Evolutionary conservation across 2,113 vertebrate species (phyloP).

Genomic region (Bostrychus sinensis): DNA sequence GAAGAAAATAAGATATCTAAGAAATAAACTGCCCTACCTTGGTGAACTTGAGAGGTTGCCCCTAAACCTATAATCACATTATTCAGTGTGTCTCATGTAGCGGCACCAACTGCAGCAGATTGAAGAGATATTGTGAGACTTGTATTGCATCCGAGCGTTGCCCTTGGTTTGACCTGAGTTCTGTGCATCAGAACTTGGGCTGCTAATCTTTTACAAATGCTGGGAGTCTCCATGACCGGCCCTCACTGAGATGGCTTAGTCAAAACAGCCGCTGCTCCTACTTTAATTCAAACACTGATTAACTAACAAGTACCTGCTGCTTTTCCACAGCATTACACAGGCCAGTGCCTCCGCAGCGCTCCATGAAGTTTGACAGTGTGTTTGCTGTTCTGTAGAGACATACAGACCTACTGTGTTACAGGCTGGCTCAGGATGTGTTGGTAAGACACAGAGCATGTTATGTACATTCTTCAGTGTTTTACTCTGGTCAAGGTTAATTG

Average conservation of each 20-base stretch:
- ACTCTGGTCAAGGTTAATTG: not conserved
- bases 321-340: slow-evolving; percentile 59
- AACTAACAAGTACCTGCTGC: slow-evolving; percentile 80
- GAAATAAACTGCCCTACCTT: slow-evolving; percentile 30
- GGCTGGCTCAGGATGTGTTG: slow-evolving; percentile 30
- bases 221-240: slow-evolving; percentile 73
- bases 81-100: slow-evolving; percentile 56
- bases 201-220: slow-evolving; percentile 83
- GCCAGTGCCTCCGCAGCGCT: slow-evolving; percentile 18
- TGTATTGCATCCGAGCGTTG: slow-evolving; percentile 52
- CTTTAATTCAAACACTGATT: slow-evolving; percentile 72
- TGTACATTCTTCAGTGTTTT: slow-evolving; percentile 1
- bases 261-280: slow-evolving; percentile 77
- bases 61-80: slow-evolving; percentile 71
- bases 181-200: slow-evolving; percentile 65
- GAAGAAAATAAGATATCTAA: slow-evolving; percentile 14
- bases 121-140: slow-evolving; percentile 62
- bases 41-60: slow-evolving; percentile 32
- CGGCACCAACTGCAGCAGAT: slow-evolving; percentile 62
- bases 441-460: slow-evolving; percentile 40
- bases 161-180: slow-evolving; percentile 76
- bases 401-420: slow-evolving; percentile 41
- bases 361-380: slow-evolving; percentile 58
- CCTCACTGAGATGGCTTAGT: slow-evolving; percentile 76
- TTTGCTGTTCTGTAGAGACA: slow-evolving; percentile 39